A percentile compares a stretch with the other conserved stretches of the same genome.
Evolutionary conservation across 1,140 invertebrate species (phyloP).

Genomic region (Bombus picipes): DNA sequence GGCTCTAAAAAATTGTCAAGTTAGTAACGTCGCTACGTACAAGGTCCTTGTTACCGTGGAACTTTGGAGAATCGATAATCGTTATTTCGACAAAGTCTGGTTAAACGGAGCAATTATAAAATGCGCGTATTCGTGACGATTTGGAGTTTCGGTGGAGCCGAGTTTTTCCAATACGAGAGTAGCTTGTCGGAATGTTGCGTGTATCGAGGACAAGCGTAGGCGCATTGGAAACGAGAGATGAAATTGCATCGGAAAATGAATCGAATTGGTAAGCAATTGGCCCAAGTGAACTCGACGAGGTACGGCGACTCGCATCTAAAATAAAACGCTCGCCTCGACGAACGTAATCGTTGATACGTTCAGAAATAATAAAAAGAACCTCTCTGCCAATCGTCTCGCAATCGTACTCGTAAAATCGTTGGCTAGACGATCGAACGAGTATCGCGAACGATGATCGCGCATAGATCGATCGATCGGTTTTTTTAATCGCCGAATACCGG

Average conservation of each 20-base stretch:
- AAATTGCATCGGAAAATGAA: constrained; percentile 19
- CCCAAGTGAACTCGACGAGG: neutral
- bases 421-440: neutral
- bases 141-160: neutral
- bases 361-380: neutral
- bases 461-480: neutral
- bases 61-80: neutral
- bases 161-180: neutral
- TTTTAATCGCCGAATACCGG: neutral
- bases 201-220: neutral
- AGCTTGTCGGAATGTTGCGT: neutral
- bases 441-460: neutral
- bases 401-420: neutral
- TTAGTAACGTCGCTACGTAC: neutral
- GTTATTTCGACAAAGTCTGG: neutral
- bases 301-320: neutral
- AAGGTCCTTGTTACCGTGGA: neutral
- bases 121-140: neutral
- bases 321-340: constrained; percentile 5
- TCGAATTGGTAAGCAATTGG: constrained; percentile 10
- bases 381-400: neutral
- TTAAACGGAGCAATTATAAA: neutral
- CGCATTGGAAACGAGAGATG: neutral
- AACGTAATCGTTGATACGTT: neutral
- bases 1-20: too few species aligned